These are phyloP conservation scores for Actenoides hombroni DNA, from an alignment of 2,113 vertebrate genomes.

Conservation along the genomic window DNA sequence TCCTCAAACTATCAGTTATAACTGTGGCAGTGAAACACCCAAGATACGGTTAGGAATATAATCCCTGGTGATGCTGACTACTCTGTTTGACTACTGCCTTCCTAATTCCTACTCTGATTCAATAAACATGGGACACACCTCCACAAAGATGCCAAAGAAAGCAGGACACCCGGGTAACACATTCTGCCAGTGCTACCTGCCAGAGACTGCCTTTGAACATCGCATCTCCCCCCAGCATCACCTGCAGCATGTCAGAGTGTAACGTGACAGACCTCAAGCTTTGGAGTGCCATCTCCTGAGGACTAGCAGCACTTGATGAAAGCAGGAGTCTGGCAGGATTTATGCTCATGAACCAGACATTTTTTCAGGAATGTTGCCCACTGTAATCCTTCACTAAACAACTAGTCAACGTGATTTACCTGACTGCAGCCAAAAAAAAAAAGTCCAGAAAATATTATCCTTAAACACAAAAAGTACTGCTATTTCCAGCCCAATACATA, in stretches of 20 bases:
- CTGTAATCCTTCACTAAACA: neutral
- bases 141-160: neutral
- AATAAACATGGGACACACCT: fast-evolving
- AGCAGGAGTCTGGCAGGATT: neutral
- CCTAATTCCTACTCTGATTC: neutral
- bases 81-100: neutral
- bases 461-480: neutral
- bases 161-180: fast-evolving
- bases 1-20: neutral
- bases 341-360: neutral
- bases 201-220: neutral
- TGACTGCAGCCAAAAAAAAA: neutral
- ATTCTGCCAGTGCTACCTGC: neutral
- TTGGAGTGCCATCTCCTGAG: neutral
- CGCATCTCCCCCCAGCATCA: fast-evolving
- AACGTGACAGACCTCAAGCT: fast-evolving
- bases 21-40: neutral
- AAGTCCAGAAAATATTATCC: neutral
- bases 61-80: no score
- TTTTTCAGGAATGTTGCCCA: neutral
- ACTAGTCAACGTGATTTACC: neutral
- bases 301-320: fast-evolving
- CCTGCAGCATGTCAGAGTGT: fast-evolving
- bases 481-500: neutral
- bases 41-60: neutral